Conservation (phyloP, 2,113 vertebrate species). For the Chaetops frenatus region DNA sequence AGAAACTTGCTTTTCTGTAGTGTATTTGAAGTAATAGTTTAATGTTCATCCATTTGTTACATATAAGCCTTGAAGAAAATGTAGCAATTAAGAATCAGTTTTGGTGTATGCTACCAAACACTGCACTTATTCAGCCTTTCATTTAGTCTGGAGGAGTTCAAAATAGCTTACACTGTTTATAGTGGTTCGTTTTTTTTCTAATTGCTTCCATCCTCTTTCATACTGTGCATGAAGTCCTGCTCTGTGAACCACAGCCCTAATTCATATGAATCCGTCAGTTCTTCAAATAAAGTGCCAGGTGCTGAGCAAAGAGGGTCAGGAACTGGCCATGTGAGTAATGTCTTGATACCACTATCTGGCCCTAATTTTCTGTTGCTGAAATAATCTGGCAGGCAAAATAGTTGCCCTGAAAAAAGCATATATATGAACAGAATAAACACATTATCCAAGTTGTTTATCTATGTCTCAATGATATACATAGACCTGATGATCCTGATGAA, state of each 20-base stretch:
- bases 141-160: neutral
- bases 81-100: neutral
- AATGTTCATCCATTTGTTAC: neutral
- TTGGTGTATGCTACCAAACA: neutral
- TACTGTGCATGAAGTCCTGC: neutral
- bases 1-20: neutral
- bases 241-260: neutral
- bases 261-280: neutral
- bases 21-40: neutral
- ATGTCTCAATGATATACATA: neutral
- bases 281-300: neutral
- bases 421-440: neutral
- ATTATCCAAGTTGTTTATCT: neutral
- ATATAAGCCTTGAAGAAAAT: neutral
- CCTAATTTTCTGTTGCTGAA: neutral
- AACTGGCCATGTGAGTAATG: rapidly evolving
- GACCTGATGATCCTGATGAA: neutral
- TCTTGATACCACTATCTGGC: neutral
- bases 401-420: neutral
- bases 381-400: neutral
- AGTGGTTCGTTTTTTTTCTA: neutral
- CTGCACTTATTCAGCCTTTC: neutral
- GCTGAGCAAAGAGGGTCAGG: neutral
- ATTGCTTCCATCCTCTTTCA: neutral
- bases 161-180: neutral